These are phyloP conservation scores for Cepphus grylle DNA, from an alignment of 2,113 vertebrate genomes.

Conservation along the genomic window DNA sequence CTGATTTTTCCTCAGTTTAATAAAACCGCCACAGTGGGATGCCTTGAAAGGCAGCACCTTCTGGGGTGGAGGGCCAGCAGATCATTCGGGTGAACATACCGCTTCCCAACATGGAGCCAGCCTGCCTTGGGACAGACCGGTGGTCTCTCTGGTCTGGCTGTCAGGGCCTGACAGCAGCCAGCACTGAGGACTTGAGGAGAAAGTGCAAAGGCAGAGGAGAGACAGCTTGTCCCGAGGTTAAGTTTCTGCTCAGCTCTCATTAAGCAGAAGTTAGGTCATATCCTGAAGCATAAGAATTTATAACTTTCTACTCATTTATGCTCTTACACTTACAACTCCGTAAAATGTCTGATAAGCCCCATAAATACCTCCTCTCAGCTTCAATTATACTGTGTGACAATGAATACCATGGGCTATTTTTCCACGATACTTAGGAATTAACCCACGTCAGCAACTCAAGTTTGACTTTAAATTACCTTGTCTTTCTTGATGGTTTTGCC, in stretches of 20 bases:
- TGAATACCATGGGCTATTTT: background rate
- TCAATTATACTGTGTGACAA: background rate
- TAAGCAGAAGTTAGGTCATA: background rate
- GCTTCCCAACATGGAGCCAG: background rate
- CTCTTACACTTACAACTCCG: background rate
- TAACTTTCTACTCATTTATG: constrained; percentile 3
- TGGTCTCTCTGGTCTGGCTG: background rate
- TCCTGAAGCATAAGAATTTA: background rate
- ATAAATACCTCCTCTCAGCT: background rate
- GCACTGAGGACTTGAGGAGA: accelerated
- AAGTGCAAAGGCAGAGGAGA: background rate
- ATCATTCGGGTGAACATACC: background rate
- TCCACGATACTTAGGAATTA: background rate
- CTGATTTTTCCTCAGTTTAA: background rate
- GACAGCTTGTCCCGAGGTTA: background rate
- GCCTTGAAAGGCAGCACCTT: background rate
- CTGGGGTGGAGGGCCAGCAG: background rate
- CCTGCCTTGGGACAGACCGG: background rate
- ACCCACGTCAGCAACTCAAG: background rate
- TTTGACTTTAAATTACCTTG: background rate
- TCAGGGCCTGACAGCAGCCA: background rate
- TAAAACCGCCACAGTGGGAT: background rate
- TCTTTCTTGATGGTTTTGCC: background rate
- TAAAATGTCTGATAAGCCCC: constrained; percentile 15
- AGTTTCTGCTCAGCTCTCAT: background rate